Evolutionary conservation across 2,797 vertebrate genomes (phyloP), one percentile per base, ranked within the genome.

Genomic region (Merluccius polli): DNA sequence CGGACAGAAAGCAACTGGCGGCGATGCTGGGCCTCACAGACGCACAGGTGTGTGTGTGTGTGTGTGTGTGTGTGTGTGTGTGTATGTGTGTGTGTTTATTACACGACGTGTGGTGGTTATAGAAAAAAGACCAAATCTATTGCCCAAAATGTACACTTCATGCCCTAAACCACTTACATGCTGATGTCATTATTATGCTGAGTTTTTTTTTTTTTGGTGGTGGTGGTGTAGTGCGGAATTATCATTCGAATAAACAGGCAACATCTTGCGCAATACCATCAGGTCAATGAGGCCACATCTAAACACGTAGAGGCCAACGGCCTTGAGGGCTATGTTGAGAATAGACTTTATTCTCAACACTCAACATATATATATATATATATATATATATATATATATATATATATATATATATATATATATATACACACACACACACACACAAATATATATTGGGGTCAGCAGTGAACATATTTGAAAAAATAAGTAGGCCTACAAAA

Each of bases 21-120:
- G 98, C 98, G 0, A 99, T 99, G 98, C 92, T 99, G 76, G 98
- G 98, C 7, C 95, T 99, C 76, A 99, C 97, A 0, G 98, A 99
- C 0, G 98, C 98, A 27, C 98, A 99, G 95, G 98, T 99, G 86
- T 90, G 59, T 63, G n/a, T 27, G 2, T 11, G 2, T 27, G n/a
- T n/a, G n/a, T n/a, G n/a, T n/a, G n/a, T n/a, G n/a, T n/a, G n/a
- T n/a, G n/a, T n/a, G n/a, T n/a, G n/a, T n/a, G n/a, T n/a, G n/a
- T n/a, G n/a, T n/a, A n/a, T 99, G 86, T 90, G 59, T 63, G n/a
- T 27, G 2, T 11, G 2, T 27, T n/a, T n/a, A n/a, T n/a, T 59
- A 59, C 48, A 18, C 44, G 2, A 44, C 16, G 41, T 41, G 44
- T 18, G 18, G 44, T 41, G 2, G 38, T 41, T 41, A 10, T 10